These are phyloP conservation scores for Hydrozoanthus tunicans DNA, from an alignment of 64 coral and sea anemone species.

Conservation along the genomic window DNA sequence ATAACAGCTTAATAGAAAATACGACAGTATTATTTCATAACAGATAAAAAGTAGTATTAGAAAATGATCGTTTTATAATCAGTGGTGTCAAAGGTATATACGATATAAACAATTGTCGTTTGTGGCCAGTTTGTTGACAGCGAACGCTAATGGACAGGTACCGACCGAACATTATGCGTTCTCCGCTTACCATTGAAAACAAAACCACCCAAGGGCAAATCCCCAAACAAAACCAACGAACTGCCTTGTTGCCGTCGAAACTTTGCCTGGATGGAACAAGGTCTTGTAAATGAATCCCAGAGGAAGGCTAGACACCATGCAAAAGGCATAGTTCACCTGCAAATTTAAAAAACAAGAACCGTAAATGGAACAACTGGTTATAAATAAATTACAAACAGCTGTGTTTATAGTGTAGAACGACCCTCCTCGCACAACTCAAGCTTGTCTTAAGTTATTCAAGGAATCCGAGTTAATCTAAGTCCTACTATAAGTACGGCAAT, in stretches of 20 bases:
- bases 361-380: neutral
- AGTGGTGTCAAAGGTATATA: too few relatives aligned
- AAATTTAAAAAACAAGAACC: neutral
- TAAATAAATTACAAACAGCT: too few relatives aligned
- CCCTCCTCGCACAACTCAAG: too few relatives aligned
- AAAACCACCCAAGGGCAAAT: conserved; percentile 22
- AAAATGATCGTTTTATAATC: too few relatives aligned
- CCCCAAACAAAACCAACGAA: conserved; percentile 31
- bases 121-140: too few relatives aligned
- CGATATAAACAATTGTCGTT: neutral
- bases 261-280: conserved; percentile 16
- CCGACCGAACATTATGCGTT: neutral
- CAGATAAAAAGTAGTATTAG: too few relatives aligned
- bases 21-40: too few relatives aligned
- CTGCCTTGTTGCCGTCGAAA: conserved; percentile 4
- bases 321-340: conserved; percentile 33
- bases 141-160: neutral
- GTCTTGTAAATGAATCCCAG: conserved; percentile 27
- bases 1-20: too few relatives aligned
- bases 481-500: too few relatives aligned
- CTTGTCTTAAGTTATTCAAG: too few relatives aligned
- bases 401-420: too few relatives aligned
- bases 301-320: conserved; percentile 11
- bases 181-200: conserved; percentile 39
- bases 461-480: too few relatives aligned